Evolutionary conservation across 2,113 vertebrate genomes (phyloP), one percentile per base, ranked within the genome.

Genomic region (Saimiri boliviensis): DNA sequence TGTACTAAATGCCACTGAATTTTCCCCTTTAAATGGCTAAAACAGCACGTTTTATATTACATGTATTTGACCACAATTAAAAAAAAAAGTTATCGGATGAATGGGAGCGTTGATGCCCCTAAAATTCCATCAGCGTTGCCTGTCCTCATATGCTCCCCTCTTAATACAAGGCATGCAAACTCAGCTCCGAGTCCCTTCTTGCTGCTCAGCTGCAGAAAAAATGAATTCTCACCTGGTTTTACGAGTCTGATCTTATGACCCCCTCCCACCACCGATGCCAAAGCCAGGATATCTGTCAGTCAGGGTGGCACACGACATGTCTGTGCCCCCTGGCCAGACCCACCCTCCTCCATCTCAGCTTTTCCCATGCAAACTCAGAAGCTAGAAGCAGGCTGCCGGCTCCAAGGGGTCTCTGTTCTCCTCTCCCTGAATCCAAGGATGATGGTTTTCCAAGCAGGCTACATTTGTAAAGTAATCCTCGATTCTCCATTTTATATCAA

Each of bases 171-270:
- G 42, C 1, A 1, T 17, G 8, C 7, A 27, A 0, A 35, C 8
- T 2, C 1, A 0, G 21, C 14, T 16, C 2, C 23, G 0, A 47
- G 87, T 58, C 37, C 73, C 12, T 30, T 60, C 83, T 11, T 3
- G 25, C 4, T 13, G 30, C 63, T 9, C 4, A 0, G 4, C 63
- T 6, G 25, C 25, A 32, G 8, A 12, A 12, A 5, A 76, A 6
- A 5, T 14, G 0, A 35, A 21, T 4, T 27, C 17, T 0, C 0
- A 8, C 23, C 54, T 1, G 27, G 3, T 17, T 3, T 71, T 0
- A 20, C 1, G 5, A 20, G 35, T 49, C 68, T 60, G 42, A 54
- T 14, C 40, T 82, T 35, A 10, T 4, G 85, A 23, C 30, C 35
- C 45, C 6, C 32, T n/a, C 0, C 5, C 10, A 16, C 30, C 49